Percentiles rank a stretch among this genome's conserved stretches.
Conservation (phyloP, 2,113 vertebrate species). For the Apteryx mantelli region DNA sequence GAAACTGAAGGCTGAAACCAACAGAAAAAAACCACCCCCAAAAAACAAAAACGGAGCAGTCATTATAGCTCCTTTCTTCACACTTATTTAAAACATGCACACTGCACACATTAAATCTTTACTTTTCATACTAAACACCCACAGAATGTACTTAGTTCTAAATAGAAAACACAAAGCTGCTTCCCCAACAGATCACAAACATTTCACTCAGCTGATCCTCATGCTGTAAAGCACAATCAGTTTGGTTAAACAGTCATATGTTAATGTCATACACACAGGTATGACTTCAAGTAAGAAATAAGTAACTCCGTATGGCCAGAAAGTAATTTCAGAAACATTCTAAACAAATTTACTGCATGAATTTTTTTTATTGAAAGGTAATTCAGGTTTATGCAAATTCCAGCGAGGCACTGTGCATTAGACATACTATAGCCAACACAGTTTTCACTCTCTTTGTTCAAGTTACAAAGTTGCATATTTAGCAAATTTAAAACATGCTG, state of each 20-base stretch:
- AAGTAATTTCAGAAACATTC: neutral
- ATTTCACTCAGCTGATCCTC: neutral
- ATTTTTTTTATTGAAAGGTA: neutral
- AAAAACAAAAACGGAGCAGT: neutral
- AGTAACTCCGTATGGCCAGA: neutral
- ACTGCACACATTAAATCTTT: neutral
- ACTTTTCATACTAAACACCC: neutral
- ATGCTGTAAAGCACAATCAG: neutral
- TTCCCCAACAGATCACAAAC: neutral
- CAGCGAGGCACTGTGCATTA: neutral
- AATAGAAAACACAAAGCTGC: neutral
- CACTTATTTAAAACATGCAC: neutral
- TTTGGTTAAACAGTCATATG: neutral
- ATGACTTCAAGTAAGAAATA: neutral
- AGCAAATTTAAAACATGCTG: neutral
- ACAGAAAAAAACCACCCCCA: neutral
- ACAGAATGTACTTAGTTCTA: neutral
- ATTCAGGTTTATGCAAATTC: neutral
- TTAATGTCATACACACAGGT: neutral
- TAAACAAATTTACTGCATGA: neutral
- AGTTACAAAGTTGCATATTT: neutral
- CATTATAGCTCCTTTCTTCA: neutral
- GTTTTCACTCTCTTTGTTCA: neutral
- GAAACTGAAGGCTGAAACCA: neutral
- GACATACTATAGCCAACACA: neutral